Base-by-base conservation (phyloP, 2,888 invertebrate species). In the Brachypalpus laphriformis region DNA sequence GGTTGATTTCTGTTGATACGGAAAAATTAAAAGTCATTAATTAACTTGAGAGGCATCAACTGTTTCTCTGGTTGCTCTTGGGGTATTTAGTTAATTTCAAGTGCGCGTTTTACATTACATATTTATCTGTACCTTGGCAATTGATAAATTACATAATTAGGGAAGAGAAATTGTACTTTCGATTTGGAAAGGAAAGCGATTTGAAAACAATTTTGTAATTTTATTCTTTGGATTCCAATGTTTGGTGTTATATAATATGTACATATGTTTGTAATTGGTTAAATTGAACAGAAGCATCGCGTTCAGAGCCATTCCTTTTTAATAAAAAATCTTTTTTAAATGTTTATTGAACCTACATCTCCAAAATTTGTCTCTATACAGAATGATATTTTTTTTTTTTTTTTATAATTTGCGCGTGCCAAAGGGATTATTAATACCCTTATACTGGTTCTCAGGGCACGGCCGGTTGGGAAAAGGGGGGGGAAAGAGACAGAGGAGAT, bases 21-120 rank as follows among this genome's bases (percentile, higher is more conserved):
- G 37, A 40, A 59, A 59, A 59, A 56, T 59, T 59, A 59, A 59
- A 59, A 59, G 40, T 42, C 59, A 59, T 59, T 59, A 59, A 59
- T 59, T 59, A 40, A 42, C 22, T 37, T 59, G 31, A 2, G 18
- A 25, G 59, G n/a, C 22, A 56, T 14, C 40, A 59, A 40, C 20
- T 59, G 40, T 22, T 59, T 40, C 40, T 59, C 25, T 42, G 34
- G 11, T 18, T 18, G 40, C 9, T 56, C 31, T 56, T 34, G 11
- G n/a, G 20, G 11, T 34, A 56, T 56, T 56, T 20, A 40, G 25
- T 59, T 59, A 34, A 56, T 59, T 40, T 25, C 14, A 59, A 40
- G 37, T 11, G n/a, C 57, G 20, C 37, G 37, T 20, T 37, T 37
- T 37, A 37, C 11, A 40, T 57, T 54, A 40, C 25, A 42, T 59